Percentiles rank a stretch among this genome's conserved stretches.
Conservation (phyloP, 2,888 invertebrate genomes). For the Parnassius apollo region DNA sequence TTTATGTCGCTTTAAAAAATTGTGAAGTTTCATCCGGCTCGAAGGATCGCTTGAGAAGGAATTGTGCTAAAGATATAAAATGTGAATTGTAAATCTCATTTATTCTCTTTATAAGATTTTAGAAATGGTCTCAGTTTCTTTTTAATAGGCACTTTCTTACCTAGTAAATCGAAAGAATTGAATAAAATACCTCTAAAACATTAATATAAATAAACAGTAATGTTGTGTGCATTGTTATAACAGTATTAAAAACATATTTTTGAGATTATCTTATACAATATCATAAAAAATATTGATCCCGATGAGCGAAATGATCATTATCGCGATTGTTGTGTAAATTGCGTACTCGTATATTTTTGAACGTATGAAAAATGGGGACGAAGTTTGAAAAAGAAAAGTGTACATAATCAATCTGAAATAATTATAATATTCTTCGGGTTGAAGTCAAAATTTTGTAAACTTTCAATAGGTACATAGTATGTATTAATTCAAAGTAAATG, state of each 20-base stretch:
- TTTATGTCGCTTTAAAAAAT: background rate
- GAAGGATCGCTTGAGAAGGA: constrained; percentile 19
- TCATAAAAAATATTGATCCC: constrained; percentile 2
- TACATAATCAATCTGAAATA: too few relatives aligned
- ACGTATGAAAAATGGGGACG: too few relatives aligned
- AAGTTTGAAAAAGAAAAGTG: too few relatives aligned
- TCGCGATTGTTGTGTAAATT: too few relatives aligned
- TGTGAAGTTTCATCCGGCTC: constrained; percentile 15
- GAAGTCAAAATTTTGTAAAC: too few relatives aligned
- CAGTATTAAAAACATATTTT: constrained; percentile 17
- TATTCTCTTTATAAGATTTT: background rate
- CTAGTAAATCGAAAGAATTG: constrained; percentile 18
- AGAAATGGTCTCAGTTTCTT: too few relatives aligned
- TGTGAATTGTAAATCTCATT: background rate
- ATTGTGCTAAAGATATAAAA: background rate
- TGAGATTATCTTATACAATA: constrained; percentile 23
- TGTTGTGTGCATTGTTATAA: background rate
- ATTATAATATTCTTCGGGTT: too few relatives aligned
- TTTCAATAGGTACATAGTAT: too few relatives aligned
- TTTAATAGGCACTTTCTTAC: background rate
- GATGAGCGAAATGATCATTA: background rate
- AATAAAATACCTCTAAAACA: constrained; percentile 18
- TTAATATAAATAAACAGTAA: background rate
- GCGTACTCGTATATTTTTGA: too few relatives aligned
- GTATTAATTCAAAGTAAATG: too few relatives aligned